These are phyloP conservation scores for Cabera pusaria DNA, from an alignment of 2,888 invertebrate species.

Conservation along the genomic window DNA sequence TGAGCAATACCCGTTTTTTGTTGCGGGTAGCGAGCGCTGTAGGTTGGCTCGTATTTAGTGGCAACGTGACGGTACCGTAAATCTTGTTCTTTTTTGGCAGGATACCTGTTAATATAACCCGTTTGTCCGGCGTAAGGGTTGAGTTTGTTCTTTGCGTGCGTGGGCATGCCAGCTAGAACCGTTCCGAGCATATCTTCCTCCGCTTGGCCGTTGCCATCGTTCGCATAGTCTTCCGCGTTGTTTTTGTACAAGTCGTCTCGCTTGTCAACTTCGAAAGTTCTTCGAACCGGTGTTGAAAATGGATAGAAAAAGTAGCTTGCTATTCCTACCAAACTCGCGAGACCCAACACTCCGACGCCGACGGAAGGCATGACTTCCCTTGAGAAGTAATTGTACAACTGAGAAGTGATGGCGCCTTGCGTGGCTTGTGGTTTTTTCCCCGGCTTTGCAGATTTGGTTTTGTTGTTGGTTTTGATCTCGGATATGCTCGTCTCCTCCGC, in stretches of 20 bases:
- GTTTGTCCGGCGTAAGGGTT: conserved; percentile 76
- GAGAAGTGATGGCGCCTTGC: conserved; percentile 86
- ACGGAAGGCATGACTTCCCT: conserved; percentile 92
- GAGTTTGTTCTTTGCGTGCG: conserved; percentile 70
- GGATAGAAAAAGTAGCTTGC: conserved; percentile 91
- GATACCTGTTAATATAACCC: conserved; percentile 62
- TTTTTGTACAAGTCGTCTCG: conserved; percentile 86
- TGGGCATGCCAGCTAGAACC: conserved; percentile 88
- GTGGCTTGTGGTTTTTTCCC: conserved; percentile 62
- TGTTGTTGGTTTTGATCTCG: conserved; percentile 79
- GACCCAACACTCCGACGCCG: conserved; percentile 89
- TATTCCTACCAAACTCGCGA: conserved; percentile 88
- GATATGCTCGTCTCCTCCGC: conserved; percentile 51
- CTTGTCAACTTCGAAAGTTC: conserved; percentile 86
- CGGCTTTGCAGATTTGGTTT: conserved; percentile 72
- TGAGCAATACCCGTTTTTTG: conserved; percentile 78
- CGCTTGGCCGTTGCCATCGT: conserved; percentile 86
- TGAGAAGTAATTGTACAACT: conserved; percentile 90
- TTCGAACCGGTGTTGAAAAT: conserved; percentile 85
- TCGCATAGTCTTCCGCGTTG: conserved; percentile 86
- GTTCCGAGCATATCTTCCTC: conserved; percentile 91
- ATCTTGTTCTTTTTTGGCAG: conserved; percentile 72
- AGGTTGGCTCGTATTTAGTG: conserved; percentile 64
- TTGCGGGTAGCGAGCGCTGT: conserved; percentile 70
- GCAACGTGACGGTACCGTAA: conserved; percentile 72